Base-by-base conservation (phyloP, 2,797 vertebrate species). In the Salarias fasciatus region DNA sequence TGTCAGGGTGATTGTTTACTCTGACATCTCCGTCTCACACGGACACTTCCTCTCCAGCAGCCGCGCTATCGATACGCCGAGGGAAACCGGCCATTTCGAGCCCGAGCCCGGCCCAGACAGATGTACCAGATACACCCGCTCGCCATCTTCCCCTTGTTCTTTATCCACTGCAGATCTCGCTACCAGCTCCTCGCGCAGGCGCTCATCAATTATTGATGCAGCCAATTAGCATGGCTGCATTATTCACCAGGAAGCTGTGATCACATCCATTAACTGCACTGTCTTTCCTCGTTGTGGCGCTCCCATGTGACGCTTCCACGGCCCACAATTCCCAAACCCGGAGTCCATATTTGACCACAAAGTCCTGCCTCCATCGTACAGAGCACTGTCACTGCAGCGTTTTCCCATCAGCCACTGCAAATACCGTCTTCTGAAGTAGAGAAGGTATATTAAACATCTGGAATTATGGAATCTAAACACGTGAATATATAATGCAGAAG, bases 191-290 rank as follows among this genome's bases (percentile, higher is more conserved):
- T 56, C 56, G 12, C 64, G 88, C 71, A 59, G 64, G 12, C 70
- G 13, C 46, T 45, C 70, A 74, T 95, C 76, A 92, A 94, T 95
- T 94, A 94, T 96, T 94, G 88, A 95, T 80, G 72, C 77, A 76
- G 81, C 88, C 93, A 93, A 95, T 96, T 95, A 95, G 87, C 75
- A 79, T 54, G 61, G 72, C 85, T 84, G 82, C 92, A 94, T 95
- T 92, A 94, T 93, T 92, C 88, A 87, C 88, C 83, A 83, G 87
- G 85, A 86, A 86, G 75, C 80, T 71, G 81, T 55, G 48, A 81
- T 84, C 87, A 88, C 84, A 75, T 87, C 66, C 85, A 91, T 88
- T 89, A 84, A 79, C 64, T 46, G 56, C 53, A 48, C 63, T 35
- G 75, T 80, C 24, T 60, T 37, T 33, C 33, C 63, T 80, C 83